These are phyloP conservation scores for Ctenoplectra terminalis DNA, from an alignment of 1,140 invertebrate species.

Conservation along the genomic window DNA sequence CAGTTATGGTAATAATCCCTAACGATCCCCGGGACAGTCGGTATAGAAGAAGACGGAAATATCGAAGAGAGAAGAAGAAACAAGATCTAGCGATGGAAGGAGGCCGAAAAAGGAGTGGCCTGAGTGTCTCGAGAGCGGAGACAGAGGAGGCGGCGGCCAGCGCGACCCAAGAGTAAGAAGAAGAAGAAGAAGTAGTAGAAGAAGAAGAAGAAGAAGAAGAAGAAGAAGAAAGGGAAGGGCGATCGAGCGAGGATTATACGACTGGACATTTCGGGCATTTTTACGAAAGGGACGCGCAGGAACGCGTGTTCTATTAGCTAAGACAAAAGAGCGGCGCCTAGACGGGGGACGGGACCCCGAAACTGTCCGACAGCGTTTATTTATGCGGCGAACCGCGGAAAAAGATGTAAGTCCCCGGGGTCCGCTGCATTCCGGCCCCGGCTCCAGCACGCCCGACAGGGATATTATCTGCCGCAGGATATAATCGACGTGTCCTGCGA, in stretches of 20 bases:
- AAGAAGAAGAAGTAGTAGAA: not conserved
- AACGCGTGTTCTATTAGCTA: slow-evolving; percentile 83
- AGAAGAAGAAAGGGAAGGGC: slow-evolving; percentile 57
- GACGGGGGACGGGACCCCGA: slow-evolving; percentile 66
- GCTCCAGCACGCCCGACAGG: slow-evolving; percentile 60
- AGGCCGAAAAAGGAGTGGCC: slow-evolving; percentile 46
- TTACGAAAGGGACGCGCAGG: slow-evolving; percentile 79
- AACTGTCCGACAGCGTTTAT: slow-evolving; percentile 81
- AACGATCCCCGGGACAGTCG: slow-evolving; percentile 22
- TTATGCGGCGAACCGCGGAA: slow-evolving; percentile 81
- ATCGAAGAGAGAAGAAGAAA: too few relatives aligned
- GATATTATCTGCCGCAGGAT: slow-evolving; percentile 67
- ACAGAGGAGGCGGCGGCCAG: slow-evolving; percentile 25
- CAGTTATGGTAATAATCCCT: slow-evolving; percentile 55
- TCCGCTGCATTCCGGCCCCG: slow-evolving; percentile 74
- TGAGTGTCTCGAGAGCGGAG: slow-evolving; percentile 28
- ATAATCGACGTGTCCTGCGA: slow-evolving; percentile 70
- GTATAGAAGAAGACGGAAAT: too few relatives aligned
- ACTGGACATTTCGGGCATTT: slow-evolving; percentile 81
- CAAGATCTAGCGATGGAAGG: slow-evolving; percentile 23
- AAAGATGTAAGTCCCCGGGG: slow-evolving; percentile 80
- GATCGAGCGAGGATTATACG: slow-evolving; percentile 79
- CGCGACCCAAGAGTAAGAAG: too few relatives aligned
- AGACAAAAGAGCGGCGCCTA: slow-evolving; percentile 83
- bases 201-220: not conserved